These are phyloP conservation scores for Tetrapedia diversipes DNA, from an alignment of 2,888 invertebrate species.

Conservation along the genomic window DNA sequence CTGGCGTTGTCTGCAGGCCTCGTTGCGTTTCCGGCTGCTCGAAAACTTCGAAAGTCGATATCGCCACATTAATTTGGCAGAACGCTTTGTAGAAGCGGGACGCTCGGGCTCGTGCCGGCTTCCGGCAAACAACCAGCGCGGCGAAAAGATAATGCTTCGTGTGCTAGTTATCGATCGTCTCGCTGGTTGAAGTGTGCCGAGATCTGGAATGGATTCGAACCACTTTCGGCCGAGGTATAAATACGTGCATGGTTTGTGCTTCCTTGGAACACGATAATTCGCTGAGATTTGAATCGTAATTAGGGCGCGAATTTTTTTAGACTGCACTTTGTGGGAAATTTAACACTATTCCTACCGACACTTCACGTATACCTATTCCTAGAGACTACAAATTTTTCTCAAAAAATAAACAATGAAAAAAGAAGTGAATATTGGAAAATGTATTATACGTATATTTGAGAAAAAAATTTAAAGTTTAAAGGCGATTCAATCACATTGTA, in stretches of 20 bases:
- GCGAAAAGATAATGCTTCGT: conserved; percentile 20
- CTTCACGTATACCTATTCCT: too few relatives aligned
- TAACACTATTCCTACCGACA: too few relatives aligned
- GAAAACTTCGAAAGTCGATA: conserved; percentile 43
- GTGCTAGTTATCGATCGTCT: conserved; percentile 18
- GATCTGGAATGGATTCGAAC: neutral
- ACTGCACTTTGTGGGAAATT: too few relatives aligned
- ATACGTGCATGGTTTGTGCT: too few relatives aligned
- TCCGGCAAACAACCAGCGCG: conserved; percentile 4
- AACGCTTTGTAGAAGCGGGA: conserved; percentile 31
- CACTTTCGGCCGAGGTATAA: neutral
- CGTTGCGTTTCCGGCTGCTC: conserved; percentile 37
- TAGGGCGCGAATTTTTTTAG: too few relatives aligned
- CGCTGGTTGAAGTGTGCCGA: neutral
- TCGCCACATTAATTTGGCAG: conserved; percentile 40
- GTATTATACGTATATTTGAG: too few relatives aligned
- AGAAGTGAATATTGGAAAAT: too few relatives aligned
- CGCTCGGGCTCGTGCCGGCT: neutral
- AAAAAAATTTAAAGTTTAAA: too few relatives aligned
- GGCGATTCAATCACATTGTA: too few relatives aligned
- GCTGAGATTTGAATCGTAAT: too few relatives aligned
- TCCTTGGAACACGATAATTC: neutral
- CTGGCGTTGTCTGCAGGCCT: neutral
- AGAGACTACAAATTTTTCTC: too few relatives aligned
- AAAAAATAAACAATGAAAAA: too few relatives aligned